Base-by-base conservation (phyloP, 1,140 invertebrate genomes). In the Ostrea denselamellosa region DNA sequence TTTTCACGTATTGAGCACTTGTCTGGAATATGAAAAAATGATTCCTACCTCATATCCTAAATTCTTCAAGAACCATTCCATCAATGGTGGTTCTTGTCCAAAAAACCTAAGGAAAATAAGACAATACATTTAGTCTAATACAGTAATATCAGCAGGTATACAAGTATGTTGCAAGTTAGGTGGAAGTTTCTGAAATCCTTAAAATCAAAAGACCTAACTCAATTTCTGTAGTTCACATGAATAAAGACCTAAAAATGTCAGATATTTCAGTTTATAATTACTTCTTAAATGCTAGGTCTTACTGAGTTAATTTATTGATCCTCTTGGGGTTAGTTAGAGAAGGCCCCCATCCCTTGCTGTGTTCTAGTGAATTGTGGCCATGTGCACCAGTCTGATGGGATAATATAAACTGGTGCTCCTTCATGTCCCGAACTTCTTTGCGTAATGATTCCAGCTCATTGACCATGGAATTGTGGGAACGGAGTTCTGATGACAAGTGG, bases 401-500 rank as follows among this genome's bases (percentile, higher is more conserved):
- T 52, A 88, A 62, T 51, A 87, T 84, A 52, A 82, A 85, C 82
- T 89, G 86, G 14, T 90, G 90, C 77, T 97, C 96, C 90, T 97
- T 95, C 62, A 98, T 94, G 53, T 97, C 96, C 0, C 97, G 96
- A 28, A 99, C 96, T 95, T 99, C 98, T 9, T 97, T 96, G 88
- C 97, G 96, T 92, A 99, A 97, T 92, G 96, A 97, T 94, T 98
- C 98, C 96, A 99, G 97, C 95, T 98, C 98, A 95, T 97, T 93
- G n/a, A 97, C 97, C 93, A 98, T 97, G 34, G 98, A 95, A 95
- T 98, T 98, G 92, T 98, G 97, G 0, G 97, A 97, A 88, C 97
- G 95, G 97, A 98, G 98, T 95, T 99, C 98, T 1, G 97, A 98
- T 22, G 98, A 98, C 4, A 98, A 95, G 95, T 98, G 98, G 34